Conservation (phyloP, 2,888 invertebrate genomes). For the Hydrotaea cyrtoneurina region DNA sequence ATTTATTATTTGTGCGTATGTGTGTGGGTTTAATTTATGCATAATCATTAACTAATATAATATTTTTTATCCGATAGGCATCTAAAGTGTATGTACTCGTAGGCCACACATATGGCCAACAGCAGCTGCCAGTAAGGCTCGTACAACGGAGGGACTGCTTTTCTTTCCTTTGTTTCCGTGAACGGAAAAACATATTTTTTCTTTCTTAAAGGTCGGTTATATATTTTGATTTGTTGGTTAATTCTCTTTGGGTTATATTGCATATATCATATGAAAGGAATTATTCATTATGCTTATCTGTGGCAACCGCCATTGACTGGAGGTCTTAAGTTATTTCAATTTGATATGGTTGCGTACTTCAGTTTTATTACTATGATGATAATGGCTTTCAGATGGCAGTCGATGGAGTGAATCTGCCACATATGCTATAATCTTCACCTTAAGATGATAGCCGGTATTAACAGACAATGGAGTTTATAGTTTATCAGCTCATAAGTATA, state of each 20-base stretch:
- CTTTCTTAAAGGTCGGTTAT: background rate
- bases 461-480: background rate
- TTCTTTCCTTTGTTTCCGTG: background rate
- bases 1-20: too few relatives aligned
- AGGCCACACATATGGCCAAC: background rate
- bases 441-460: background rate
- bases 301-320: conserved; percentile 1
- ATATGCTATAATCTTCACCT: background rate
- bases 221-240: conserved; percentile 44
- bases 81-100: conserved; percentile 29
- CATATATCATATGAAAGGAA: conserved; percentile 9
- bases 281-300: conserved; percentile 27
- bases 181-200: conserved; percentile 35
- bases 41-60: conserved; percentile 59
- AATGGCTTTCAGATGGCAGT: background rate
- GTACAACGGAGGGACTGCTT: background rate
- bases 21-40: conserved; percentile 38
- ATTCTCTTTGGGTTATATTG: conserved; percentile 4
- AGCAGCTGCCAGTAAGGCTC: background rate
- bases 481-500: background rate
- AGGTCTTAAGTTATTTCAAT: conserved; percentile 33
- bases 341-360: conserved; percentile 28
- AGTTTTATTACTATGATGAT: conserved; percentile 2
- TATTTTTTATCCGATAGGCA: conserved; percentile 48
- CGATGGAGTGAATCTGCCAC: background rate